These are phyloP conservation scores for Meteorus cinctellus DNA, from an alignment of 2,888 invertebrate species.

Conservation along the genomic window DNA sequence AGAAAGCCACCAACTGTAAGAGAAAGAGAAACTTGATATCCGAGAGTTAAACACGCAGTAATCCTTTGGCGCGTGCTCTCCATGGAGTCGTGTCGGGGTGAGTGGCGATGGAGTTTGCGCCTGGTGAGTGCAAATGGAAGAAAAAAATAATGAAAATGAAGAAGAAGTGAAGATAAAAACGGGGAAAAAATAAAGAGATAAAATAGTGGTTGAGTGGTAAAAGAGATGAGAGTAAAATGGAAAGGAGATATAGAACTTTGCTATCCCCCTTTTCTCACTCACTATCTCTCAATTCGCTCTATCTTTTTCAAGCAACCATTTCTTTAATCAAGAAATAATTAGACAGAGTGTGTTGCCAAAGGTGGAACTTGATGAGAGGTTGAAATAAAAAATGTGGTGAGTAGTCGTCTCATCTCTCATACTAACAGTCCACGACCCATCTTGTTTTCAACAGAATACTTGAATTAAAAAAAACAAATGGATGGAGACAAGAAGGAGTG, in stretches of 20 bases:
- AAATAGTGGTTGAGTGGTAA: slow-evolving; percentile 4
- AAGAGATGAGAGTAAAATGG: neutral
- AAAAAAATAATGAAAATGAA: neutral
- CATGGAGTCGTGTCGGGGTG: slow-evolving; percentile 9
- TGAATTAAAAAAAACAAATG: neutral
- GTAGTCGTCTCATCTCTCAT: slow-evolving; percentile 7
- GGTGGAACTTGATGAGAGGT: slow-evolving; percentile 43
- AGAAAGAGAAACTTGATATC: slow-evolving; percentile 16
- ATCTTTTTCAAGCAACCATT: slow-evolving; percentile 44
- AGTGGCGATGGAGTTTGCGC: slow-evolving; percentile 12
- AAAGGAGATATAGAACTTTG: neutral
- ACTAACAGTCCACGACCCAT: slow-evolving; percentile 6
- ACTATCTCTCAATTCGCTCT: neutral
- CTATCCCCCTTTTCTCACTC: neutral
- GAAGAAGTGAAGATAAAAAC: neutral
- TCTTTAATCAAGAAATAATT: slow-evolving; percentile 62
- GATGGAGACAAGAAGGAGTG: neutral
- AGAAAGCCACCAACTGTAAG: neutral
- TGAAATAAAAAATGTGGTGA: slow-evolving; percentile 27
- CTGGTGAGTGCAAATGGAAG: slow-evolving; percentile 17
- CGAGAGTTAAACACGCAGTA: slow-evolving; percentile 30
- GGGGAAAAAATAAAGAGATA: neutral
- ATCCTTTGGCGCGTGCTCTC: slow-evolving; percentile 26
- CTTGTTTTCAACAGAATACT: slow-evolving; percentile 13
- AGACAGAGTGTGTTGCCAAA: slow-evolving; percentile 53